Percentiles rank a stretch among this genome's conserved stretches.
Evolutionary conservation across 1,140 invertebrate genomes (phyloP).

Genomic region (Anastrepha ludens): DNA sequence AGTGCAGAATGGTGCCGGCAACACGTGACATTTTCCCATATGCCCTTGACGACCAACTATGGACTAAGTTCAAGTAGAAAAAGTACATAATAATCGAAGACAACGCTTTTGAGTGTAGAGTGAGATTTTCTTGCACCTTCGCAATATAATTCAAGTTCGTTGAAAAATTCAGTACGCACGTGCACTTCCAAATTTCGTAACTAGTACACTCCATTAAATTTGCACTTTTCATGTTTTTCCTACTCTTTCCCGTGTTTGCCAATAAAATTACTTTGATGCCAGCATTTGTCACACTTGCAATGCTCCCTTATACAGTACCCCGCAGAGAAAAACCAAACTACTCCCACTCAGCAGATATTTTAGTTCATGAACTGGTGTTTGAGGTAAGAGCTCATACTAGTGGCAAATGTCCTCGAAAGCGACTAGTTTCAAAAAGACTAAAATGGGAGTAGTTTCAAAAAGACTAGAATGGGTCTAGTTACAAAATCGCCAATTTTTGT

Average conservation of each 20-base stretch:
- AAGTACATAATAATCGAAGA: not conserved
- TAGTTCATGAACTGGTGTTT: too few relatives aligned
- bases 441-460: too few relatives aligned
- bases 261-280: conserved; percentile 26
- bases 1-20: not conserved
- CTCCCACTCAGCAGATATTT: too few relatives aligned
- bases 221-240: not conserved
- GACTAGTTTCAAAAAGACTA: too few relatives aligned
- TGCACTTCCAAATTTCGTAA: not conserved
- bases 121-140: not conserved
- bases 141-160: not conserved
- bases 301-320: not conserved
- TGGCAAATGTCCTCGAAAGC: too few relatives aligned
- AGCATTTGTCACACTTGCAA: conserved; percentile 5
- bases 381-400: too few relatives aligned
- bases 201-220: not conserved
- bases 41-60: not conserved
- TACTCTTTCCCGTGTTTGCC: not conserved
- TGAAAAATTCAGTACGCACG: conserved; percentile 1
- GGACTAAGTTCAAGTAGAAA: conserved; percentile 4
- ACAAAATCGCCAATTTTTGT: too few relatives aligned
- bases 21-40: conserved; percentile 47
- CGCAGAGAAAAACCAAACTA: too few relatives aligned
- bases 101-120: not conserved
- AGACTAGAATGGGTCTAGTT: too few relatives aligned